phyloP scores from a whole-genome alignment of 2,113 vertebrate species.

The Sterrhoptilus dennistouni region DNA sequence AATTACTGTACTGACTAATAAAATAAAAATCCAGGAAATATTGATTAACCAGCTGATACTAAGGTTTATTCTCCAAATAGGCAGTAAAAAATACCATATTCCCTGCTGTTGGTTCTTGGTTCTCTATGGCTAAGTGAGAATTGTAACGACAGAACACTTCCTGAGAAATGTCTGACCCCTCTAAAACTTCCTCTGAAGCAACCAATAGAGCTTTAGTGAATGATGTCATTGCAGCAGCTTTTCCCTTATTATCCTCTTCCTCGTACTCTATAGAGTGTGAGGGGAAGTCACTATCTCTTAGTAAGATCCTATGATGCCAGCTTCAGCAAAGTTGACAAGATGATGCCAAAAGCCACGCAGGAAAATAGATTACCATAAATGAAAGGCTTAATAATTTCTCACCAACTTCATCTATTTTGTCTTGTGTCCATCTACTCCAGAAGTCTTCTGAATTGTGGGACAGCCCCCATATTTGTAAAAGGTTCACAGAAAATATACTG shows the following conservation, averaged over 20 bases:
- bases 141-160: neutral
- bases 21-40: neutral
- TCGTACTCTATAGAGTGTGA: neutral
- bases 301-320: neutral
- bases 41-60: neutral
- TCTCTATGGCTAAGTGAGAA: neutral
- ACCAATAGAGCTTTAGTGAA: neutral
- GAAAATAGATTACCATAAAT: neutral
- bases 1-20: neutral
- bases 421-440: constrained; percentile 77
- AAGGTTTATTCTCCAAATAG: neutral
- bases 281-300: neutral
- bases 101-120: neutral
- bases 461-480: constrained; percentile 80
- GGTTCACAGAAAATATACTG: constrained; percentile 81
- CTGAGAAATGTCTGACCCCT: neutral
- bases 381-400: constrained; percentile 5
- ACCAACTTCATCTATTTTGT: constrained; percentile 77
- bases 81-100: neutral
- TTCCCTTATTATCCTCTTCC: neutral
- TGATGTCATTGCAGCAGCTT: neutral
- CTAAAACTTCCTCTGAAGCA: neutral
- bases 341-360: neutral
- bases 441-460: constrained; percentile 78
- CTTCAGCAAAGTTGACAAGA: neutral